Evolutionary conservation across 2,888 invertebrate species (phyloP), one percentile per base, ranked within the genome.

Genomic region (Mesorhabditis spiculigera): DNA sequence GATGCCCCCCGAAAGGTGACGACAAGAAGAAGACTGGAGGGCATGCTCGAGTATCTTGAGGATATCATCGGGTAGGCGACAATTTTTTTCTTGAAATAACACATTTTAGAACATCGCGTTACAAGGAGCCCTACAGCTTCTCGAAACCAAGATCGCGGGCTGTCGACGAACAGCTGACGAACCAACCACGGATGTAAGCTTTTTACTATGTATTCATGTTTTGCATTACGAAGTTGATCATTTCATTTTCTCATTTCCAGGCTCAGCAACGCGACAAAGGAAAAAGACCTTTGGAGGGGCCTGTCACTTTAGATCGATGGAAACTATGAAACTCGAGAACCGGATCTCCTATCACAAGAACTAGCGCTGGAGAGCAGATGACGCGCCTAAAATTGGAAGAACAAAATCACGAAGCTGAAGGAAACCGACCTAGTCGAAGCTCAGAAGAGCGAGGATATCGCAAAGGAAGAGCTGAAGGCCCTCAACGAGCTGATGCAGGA

Each of bases 31-130:
- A 64, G 81, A 97, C 97, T 79, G 91, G n/a, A 92, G 8, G 98
- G 98, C 0, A 94, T 99, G 93, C 88, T 98, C 69, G 98, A 99
- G 87, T 98, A 95, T 87, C 89, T 98, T 67, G 98, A 99, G 87
- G 97, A 98, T 86, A 96, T 99, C 71, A 93, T 99, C 81, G 98
- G 98, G 0, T 94, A 50, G 8, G 87, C 68, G 87, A 86, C 71
- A 50, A 50, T 50, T n/a, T 10, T n/a, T 10, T 13, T 13, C n/a
- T 50, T 50, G 8, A n/a, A 50, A 13, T 50, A 10, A 50, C 58
- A 3, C n/a, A 13, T 50, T 50, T 50, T 50, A 50, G 58, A 10
- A 50, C 58, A 1, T 50, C 58, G 58, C 58, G 58, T n/a, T 50
- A 13, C 58, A 50, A 50, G n/a, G 58, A n/a, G 10, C 58, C 58